Evolutionary conservation across 2,888 invertebrate species (phyloP), one percentile per base, ranked within the genome.

Genomic region (Hecatera dysodea): DNA sequence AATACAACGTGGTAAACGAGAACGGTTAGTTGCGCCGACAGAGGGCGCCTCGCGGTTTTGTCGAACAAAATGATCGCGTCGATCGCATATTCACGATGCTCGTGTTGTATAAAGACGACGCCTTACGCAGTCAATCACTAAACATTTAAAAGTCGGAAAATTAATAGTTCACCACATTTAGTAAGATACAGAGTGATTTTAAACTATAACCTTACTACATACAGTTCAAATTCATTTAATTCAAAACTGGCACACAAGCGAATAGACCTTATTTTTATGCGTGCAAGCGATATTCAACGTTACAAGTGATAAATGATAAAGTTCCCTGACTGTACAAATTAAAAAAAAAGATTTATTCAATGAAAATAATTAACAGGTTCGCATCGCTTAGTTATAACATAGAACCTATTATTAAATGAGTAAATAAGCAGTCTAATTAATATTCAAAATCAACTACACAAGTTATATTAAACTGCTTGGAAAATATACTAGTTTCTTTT

Each of bases 361-460:
- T 17, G 19, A 56, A 63, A 48, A 55, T 27, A 15, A 17, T 0
- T 12, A 57, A 46, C 52, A 76, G 56, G 39, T 56, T 61, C 77
- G 75, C 75, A 77, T 72, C 75, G 65, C 72, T 22, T 46, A 6
- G 9, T 46, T 19, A 9, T 19, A n/a, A 27, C 66, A 53, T 29
- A 72, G 12, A 50, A 56, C 36, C 4, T 55, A 70, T 50, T 70
- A 48, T 7, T 70, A 56, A 71, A 70, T 70, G 59, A 76, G 77
- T 75, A 76, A 71, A 36, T 33, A 76, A 56, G 50, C 60, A 42
- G 24, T 57, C 19, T 33, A 57, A 63, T 53, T 22, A 59, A 60
- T 50, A 71, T 22, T 29, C 24, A 53, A 63, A 60, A 59, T 59
- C 24, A 53, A n/a, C n/a, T 76, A 59, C 22, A 17, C 8, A 52